Evolutionary conservation across 2,113 vertebrate genomes (phyloP), one percentile per base, ranked within the genome.

Genomic region (Chaetops frenatus): DNA sequence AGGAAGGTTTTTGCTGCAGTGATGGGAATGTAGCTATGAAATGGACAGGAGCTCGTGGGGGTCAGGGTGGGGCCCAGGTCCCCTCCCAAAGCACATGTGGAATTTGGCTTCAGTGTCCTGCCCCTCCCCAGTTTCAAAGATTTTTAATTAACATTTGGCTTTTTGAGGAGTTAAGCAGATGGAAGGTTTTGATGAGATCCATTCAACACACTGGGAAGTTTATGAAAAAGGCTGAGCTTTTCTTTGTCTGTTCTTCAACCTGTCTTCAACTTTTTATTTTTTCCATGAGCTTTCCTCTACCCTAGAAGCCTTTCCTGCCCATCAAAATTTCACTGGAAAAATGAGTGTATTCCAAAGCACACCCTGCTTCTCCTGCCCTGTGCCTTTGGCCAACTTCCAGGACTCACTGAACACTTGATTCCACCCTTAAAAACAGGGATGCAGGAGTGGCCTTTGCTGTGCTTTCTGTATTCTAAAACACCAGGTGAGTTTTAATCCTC

Each of bases 41-140:
- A n/a, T 4, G 31, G 42, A 3, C 12, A 80, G 35, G 40, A 86
- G 42, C 3, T 80, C 22, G 3, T 14, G 17, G 35, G 69, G 29
- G 25, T 89, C 0, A 0, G 35, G 21, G 40, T 16, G 82, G 16
- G 15, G 15, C 20, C n/a, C 40, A 44, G 19, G 4, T 60, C 12
- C 25, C 36, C 51, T n/a, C n/a, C 36, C 48, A 64, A 69, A 85
- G 6, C 7, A 19, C 4, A 0, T 2, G 5, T 12, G 60, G 44
- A 72, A 69, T 66, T 28, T 57, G 15, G 1, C 38, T 56, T 44
- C 15, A 36, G 24, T 29, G 54, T 17, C 47, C 31, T 51, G 15
- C 1, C 0, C 0, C 23, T 70, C 47, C 24, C 24, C 47, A 42
- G 11, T 6, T 54, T 56, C 71, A 16, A 38, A 70, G 15, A 20